Evolutionary conservation across 2,888 invertebrate genomes (phyloP).

Genomic region (Xanthia togata): DNA sequence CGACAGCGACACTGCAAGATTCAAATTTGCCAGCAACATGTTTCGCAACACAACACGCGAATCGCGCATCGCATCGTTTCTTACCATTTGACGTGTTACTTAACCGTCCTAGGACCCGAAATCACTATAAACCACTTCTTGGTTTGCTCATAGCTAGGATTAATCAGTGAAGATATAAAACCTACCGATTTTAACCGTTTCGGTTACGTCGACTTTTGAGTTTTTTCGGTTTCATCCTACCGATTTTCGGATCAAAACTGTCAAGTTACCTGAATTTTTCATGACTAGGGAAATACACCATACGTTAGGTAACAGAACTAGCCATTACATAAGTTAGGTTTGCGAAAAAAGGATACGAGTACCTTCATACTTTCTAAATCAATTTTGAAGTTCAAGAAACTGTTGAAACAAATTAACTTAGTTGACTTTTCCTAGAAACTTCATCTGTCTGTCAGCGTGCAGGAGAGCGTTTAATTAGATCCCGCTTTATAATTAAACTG

Average conservation of each 20-base stretch:
- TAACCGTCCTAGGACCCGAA: not conserved
- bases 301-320: too few species aligned
- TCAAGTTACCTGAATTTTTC: too few species aligned
- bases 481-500: conserved; percentile 53
- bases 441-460: conserved; percentile 61
- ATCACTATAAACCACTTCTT: not conserved
- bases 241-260: too few species aligned
- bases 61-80: not conserved
- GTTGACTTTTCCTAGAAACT: conserved; percentile 53
- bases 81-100: not conserved
- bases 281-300: not conserved
- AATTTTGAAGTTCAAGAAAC: conserved; percentile 31
- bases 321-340: not conserved
- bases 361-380: not conserved
- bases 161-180: not conserved
- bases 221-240: not conserved
- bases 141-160: not conserved
- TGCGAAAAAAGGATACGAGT: not conserved
- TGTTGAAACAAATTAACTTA: conserved; percentile 46
- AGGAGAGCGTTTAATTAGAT: conserved; percentile 63
- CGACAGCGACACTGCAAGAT: not conserved
- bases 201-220: not conserved
- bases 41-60: not conserved
- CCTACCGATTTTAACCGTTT: not conserved
- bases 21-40: not conserved